These are phyloP conservation scores for Pipistrellus pipistrellus DNA, from an alignment of 2,797 vertebrate species.

Conservation along the genomic window DNA sequence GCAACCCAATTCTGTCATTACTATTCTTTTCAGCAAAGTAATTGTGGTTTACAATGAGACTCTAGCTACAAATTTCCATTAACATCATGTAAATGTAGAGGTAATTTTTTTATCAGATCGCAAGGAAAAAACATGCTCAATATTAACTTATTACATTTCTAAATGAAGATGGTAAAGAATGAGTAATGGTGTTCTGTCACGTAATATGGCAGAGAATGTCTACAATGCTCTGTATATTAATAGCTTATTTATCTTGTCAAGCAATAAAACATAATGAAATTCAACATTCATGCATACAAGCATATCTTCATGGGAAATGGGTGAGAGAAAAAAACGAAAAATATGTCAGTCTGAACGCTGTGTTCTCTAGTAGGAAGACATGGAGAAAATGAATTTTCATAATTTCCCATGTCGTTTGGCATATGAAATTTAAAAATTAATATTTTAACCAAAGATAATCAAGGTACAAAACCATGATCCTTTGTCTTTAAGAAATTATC, in stretches of 20 bases:
- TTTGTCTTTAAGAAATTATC: background rate
- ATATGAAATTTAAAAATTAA: conserved; percentile 19
- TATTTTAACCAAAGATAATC: conserved; percentile 18
- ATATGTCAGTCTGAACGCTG: conserved; percentile 1
- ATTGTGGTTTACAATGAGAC: conserved; percentile 13
- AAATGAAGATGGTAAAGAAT: conserved; percentile 57
- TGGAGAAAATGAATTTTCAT: conserved; percentile 32
- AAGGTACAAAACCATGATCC: background rate
- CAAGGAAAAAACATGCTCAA: conserved; percentile 56
- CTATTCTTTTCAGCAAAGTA: conserved; percentile 64
- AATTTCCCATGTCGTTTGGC: background rate
- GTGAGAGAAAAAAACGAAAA: background rate
- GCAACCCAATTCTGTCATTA: conserved; percentile 62
- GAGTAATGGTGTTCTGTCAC: background rate
- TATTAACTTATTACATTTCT: conserved; percentile 52
- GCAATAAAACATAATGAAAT: conserved; percentile 57
- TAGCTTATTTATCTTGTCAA: conserved; percentile 41
- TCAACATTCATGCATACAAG: conserved; percentile 56
- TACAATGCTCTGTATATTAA: conserved; percentile 56
- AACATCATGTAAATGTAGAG: conserved; percentile 47
- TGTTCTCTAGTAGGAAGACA: conserved; percentile 37
- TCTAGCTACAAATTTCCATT: conserved; percentile 58
- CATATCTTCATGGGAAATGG: conserved; percentile 22
- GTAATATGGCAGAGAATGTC: background rate
- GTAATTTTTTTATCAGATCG: conserved; percentile 42